A percentile compares a stretch with the other conserved stretches of the same genome.
Evolutionary conservation across 2,797 vertebrate genomes (phyloP).

Genomic region (Pangasius krempfi): DNA sequence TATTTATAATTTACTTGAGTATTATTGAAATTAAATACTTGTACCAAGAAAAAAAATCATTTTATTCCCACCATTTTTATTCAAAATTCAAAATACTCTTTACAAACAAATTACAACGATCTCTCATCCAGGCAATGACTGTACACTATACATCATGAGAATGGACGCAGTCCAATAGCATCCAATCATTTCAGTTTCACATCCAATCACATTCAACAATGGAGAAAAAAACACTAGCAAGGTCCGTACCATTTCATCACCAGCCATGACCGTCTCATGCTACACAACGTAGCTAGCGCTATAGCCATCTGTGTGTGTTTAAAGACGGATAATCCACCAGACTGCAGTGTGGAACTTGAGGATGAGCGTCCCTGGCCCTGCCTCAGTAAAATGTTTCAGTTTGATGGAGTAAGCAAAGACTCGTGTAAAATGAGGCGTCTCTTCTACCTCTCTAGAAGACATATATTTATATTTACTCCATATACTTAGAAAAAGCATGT

Average conservation of each 20-base stretch:
- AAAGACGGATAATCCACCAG: neutral
- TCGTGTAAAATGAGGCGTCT: neutral
- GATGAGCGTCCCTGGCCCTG: neutral
- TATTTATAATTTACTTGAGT: neutral
- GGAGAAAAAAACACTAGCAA: neutral
- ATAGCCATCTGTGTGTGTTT: neutral
- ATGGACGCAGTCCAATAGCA: neutral
- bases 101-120: neutral
- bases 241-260: neutral
- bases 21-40: neutral
- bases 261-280: neutral
- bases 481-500: no score
- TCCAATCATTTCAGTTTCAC: neutral
- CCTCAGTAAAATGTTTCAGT: neutral
- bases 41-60: neutral
- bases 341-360: neutral
- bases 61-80: neutral
- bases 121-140: neutral
- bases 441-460: neutral
- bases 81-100: neutral
- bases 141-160: neutral
- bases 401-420: neutral
- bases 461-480: neutral
- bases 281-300: neutral
- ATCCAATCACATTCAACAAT: neutral